phyloP scores from a whole-genome alignment of 2,888 invertebrate species.

The Trachelus tabidus region DNA sequence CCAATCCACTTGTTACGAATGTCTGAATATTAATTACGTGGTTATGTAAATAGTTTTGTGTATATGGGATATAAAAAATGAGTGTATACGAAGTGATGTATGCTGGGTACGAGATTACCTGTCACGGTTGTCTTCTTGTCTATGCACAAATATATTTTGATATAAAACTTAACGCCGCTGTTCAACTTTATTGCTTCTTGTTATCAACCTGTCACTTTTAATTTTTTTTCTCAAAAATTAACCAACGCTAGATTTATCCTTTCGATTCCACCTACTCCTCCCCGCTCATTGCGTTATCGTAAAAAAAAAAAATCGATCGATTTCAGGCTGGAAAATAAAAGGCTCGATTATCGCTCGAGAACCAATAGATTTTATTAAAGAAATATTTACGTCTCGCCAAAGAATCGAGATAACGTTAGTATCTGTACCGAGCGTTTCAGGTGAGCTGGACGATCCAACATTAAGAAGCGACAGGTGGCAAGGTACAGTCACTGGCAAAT shows the following conservation, averaged over 20 bases:
- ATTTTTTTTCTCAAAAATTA: too few relatives aligned
- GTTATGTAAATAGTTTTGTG: not conserved
- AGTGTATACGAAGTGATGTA: constrained; percentile 23
- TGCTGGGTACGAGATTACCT: constrained; percentile 47
- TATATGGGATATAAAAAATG: constrained; percentile 4
- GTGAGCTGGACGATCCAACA: not conserved
- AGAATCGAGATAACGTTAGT: not conserved
- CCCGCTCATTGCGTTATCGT: not conserved
- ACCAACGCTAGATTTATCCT: too few relatives aligned
- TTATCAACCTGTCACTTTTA: not conserved
- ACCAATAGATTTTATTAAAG: not conserved
- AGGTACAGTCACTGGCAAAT: not conserved
- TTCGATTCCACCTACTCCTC: too few relatives aligned
- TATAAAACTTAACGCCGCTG: constrained; percentile 50
- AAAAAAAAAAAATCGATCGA: not conserved
- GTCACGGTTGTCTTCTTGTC: constrained; percentile 61
- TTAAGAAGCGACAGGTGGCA: not conserved
- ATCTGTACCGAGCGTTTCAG: not conserved
- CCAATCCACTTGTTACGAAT: not conserved
- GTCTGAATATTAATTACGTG: not conserved
- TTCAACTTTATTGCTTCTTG: not conserved
- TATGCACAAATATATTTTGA: constrained; percentile 66
- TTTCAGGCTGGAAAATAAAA: not conserved
- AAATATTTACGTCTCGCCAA: not conserved
- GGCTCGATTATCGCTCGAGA: not conserved